Conservation (phyloP, 2,888 invertebrate genomes). For the Drosophila diplacantha region DNA sequence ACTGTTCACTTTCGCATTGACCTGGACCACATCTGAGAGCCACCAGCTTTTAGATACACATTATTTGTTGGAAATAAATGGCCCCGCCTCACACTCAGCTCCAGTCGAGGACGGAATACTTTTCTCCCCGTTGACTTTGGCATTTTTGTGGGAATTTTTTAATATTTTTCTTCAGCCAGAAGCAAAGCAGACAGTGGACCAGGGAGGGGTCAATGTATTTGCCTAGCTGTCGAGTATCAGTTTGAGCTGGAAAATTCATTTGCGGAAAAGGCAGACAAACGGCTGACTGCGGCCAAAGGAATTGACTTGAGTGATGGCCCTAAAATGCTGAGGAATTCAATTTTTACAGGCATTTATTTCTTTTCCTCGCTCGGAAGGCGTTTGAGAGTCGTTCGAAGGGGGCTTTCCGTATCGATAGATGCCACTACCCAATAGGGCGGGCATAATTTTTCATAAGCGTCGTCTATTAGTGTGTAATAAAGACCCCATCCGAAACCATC, state of each 20-base stretch:
- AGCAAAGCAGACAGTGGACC: background rate
- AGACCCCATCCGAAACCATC: constrained; percentile 26
- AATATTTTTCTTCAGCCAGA: constrained; percentile 22
- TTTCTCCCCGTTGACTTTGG: constrained; percentile 23
- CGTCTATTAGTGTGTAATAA: constrained; percentile 23
- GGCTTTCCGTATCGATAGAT: constrained; percentile 1
- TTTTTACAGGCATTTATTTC: constrained; percentile 24
- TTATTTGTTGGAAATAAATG: constrained; percentile 48
- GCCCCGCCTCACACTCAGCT: constrained; percentile 12
- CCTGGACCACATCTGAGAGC: constrained; percentile 28
- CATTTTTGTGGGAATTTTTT: constrained; percentile 43
- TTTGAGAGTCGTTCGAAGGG: background rate
- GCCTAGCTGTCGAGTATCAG: constrained; percentile 44
- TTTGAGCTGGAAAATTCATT: constrained; percentile 49
- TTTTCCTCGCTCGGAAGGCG: background rate
- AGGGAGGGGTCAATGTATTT: constrained; percentile 37
- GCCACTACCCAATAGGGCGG: background rate
- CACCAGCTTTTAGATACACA: constrained; percentile 40
- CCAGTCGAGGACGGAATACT: constrained; percentile 19
- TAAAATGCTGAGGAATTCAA: constrained; percentile 45
- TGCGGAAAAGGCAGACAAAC: constrained; percentile 36
- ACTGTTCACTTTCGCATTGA: constrained; percentile 17
- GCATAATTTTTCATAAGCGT: constrained; percentile 27
- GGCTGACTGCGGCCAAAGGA: constrained; percentile 10
- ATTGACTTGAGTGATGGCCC: constrained; percentile 58